These are phyloP conservation scores for Nomada ruficornis DNA, from an alignment of 2,888 invertebrate genomes.

Conservation along the genomic window DNA sequence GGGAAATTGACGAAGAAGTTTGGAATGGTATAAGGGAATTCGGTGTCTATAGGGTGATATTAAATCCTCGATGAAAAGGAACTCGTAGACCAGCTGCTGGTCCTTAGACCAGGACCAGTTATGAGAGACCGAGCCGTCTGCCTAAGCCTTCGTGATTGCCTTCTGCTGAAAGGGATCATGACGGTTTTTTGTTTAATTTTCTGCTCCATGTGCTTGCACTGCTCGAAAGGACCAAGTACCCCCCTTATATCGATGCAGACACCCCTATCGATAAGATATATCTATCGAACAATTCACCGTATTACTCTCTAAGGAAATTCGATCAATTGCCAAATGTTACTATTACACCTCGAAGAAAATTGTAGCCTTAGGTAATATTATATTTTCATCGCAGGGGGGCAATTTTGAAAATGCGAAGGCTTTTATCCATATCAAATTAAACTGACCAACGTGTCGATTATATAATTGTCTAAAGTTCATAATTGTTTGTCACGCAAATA, in stretches of 20 bases:
- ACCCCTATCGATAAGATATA: background rate
- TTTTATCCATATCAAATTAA: too few species aligned
- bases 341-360: too few species aligned
- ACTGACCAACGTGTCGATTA: too few species aligned
- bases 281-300: slow-evolving; percentile 19
- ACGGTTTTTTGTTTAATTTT: slow-evolving; percentile 77
- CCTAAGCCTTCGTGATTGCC: slow-evolving; percentile 76
- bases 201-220: slow-evolving; percentile 50
- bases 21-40: slow-evolving; percentile 57
- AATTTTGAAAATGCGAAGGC: too few species aligned
- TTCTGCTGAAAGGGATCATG: slow-evolving; percentile 71
- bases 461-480: too few species aligned
- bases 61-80: slow-evolving; percentile 78
- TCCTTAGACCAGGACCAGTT: slow-evolving; percentile 65
- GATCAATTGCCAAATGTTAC: background rate
- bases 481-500: too few species aligned
- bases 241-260: slow-evolving; percentile 23
- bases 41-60: slow-evolving; percentile 70
- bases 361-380: too few species aligned
- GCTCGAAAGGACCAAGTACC: slow-evolving; percentile 19
- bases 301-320: background rate
- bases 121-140: slow-evolving; percentile 62
- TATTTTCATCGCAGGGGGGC: too few species aligned
- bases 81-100: slow-evolving; percentile 51
- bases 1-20: slow-evolving; percentile 40